phyloP scores from a whole-genome alignment of 2,113 vertebrate species.

The Platysteira castanea region DNA sequence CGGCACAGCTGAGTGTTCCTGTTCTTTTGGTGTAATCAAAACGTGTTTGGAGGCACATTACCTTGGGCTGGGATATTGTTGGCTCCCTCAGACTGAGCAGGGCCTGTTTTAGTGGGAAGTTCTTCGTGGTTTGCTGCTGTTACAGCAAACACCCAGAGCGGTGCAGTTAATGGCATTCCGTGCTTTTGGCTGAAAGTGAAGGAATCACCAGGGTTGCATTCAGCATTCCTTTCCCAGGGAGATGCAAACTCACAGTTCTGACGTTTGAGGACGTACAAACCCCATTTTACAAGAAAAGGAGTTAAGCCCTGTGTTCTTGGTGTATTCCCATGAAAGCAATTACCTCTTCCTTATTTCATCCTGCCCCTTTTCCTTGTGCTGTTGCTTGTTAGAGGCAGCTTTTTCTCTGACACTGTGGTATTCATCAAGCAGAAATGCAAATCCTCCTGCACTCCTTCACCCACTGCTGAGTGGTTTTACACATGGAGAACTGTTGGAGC shows the following conservation, averaged over 20 bases:
- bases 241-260: not conserved
- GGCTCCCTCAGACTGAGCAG: not conserved
- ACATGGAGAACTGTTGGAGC: not conserved
- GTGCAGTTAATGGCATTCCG: fast-evolving
- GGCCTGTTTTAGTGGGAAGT: not conserved
- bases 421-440: not conserved
- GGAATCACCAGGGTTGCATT: not conserved
- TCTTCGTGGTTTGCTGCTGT: not conserved
- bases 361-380: not conserved
- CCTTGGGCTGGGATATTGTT: not conserved
- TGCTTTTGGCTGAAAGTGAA: not conserved
- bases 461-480: not conserved
- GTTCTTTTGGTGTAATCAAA: not conserved
- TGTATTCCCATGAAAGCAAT: not conserved
- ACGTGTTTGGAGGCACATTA: not conserved
- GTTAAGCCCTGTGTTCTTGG: not conserved
- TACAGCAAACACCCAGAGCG: not conserved
- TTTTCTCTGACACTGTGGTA: not conserved
- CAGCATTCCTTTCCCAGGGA: not conserved
- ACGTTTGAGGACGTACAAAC: not conserved
- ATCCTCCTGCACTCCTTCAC: not conserved
- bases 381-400: not conserved
- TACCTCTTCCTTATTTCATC: not conserved
- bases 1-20: not conserved
- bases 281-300: not conserved